These are phyloP conservation scores for Mythimna ferrago DNA, from an alignment of 2,888 invertebrate genomes.

Conservation along the genomic window DNA sequence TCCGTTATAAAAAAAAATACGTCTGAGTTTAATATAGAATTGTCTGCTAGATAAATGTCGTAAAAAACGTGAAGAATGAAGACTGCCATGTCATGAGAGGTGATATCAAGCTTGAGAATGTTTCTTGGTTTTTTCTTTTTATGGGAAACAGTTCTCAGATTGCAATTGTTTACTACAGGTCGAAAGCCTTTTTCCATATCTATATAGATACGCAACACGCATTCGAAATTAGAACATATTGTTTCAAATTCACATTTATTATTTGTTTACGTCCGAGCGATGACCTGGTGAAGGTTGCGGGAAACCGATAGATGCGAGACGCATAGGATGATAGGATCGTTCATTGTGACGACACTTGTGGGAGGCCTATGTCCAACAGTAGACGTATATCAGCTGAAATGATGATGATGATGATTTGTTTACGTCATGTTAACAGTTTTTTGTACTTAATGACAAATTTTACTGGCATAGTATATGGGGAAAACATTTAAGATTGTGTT, in stretches of 20 bases:
- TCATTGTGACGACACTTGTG: too few relatives aligned
- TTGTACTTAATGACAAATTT: neutral
- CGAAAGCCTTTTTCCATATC: neutral
- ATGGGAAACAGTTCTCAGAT: constrained; percentile 4
- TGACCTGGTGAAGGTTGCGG: too few relatives aligned
- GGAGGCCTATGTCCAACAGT: too few relatives aligned
- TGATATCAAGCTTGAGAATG: neutral
- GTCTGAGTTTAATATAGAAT: too few relatives aligned
- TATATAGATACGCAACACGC: neutral
- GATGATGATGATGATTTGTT: neutral
- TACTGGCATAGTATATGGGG: too few relatives aligned
- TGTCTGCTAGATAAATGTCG: neutral
- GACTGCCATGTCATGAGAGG: neutral
- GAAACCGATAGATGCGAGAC: too few relatives aligned
- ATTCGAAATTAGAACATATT: neutral
- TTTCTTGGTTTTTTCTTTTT: neutral
- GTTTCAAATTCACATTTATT: neutral
- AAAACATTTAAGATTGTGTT: too few relatives aligned
- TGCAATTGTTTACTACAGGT: neutral
- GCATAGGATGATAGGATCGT: too few relatives aligned
- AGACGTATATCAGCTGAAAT: too few relatives aligned
- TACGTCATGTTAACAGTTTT: neutral
- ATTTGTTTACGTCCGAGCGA: too few relatives aligned
- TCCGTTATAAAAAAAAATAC: neutral
- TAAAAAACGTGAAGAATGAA: neutral